Conservation (phyloP, 37 sponge, comb jelly and placozoan genomes). For the Aplysina aerophoba region DNA sequence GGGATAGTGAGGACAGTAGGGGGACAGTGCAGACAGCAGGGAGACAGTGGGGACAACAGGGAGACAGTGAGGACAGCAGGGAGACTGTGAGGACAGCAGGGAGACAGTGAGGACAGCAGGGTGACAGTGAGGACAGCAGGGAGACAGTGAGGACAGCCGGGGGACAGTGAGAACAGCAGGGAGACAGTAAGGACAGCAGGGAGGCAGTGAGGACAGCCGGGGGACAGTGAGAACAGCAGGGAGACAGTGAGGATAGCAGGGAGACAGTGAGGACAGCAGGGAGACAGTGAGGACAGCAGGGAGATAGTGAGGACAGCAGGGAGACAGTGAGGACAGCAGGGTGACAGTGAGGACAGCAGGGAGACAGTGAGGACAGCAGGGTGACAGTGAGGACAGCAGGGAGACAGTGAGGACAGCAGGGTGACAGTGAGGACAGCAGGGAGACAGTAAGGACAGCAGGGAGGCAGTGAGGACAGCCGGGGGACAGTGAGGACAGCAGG, state of each 20-base stretch:
- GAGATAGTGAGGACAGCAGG: not conserved
- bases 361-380: too few species aligned
- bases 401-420: too few species aligned
- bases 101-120: too few species aligned
- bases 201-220: conserved; percentile 12
- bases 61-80: not conserved
- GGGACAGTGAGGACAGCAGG: not conserved
- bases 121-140: not conserved
- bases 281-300: too few species aligned
- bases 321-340: too few species aligned
- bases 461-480: too few species aligned
- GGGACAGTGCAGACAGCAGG: not conserved
- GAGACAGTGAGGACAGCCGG: conserved; percentile 19
- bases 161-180: not conserved
- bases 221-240: not conserved
- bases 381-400: not conserved
- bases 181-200: not conserved
- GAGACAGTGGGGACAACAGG: conserved; percentile 12
- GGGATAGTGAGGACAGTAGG: too few species aligned
- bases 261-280: not conserved
- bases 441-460: not conserved
- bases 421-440: not conserved
- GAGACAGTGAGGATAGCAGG: too few species aligned
- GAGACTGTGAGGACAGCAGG: conserved; percentile 12
- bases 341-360: not conserved